Evolutionary conservation across 2,113 vertebrate genomes (phyloP).

Genomic region (Centropus unirufus): DNA sequence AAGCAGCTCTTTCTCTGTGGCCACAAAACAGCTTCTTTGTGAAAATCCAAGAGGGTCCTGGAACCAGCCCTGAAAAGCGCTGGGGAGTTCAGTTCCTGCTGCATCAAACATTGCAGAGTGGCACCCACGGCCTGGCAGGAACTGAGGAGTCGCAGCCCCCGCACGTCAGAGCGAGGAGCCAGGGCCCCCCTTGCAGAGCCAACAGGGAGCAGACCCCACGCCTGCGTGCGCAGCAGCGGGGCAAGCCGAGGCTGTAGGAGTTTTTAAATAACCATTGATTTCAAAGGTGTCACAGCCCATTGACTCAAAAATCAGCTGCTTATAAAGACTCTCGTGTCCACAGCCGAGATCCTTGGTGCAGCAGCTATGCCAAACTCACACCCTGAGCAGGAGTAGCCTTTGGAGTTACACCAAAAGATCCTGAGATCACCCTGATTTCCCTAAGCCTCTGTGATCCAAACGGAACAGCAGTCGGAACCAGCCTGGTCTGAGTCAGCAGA

Average conservation of each 20-base stretch:
- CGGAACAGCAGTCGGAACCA: neutral
- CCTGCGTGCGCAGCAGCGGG: neutral
- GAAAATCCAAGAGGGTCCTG: neutral
- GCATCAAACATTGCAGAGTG: neutral
- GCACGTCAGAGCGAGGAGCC: neutral
- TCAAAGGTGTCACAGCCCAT: conserved; percentile 67
- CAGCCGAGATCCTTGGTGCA: neutral
- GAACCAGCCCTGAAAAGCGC: neutral
- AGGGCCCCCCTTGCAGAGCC: neutral
- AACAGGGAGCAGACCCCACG: neutral
- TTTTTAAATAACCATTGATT: conserved; percentile 74
- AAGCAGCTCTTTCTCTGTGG: neutral
- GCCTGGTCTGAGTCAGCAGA: neutral
- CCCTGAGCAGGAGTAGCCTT: neutral
- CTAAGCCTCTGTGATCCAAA: neutral
- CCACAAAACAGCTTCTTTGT: neutral
- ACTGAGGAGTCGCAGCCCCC: neutral
- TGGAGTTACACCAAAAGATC: neutral
- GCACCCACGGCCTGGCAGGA: neutral
- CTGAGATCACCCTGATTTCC: neutral
- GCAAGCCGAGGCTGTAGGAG: conserved; percentile 55
- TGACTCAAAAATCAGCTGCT: conserved; percentile 71
- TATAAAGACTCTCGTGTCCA: neutral
- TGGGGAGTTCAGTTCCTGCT: neutral
- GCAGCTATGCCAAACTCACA: neutral